Conservation (phyloP, 2,797 vertebrate species). For the Neopelma chrysocephalum region DNA sequence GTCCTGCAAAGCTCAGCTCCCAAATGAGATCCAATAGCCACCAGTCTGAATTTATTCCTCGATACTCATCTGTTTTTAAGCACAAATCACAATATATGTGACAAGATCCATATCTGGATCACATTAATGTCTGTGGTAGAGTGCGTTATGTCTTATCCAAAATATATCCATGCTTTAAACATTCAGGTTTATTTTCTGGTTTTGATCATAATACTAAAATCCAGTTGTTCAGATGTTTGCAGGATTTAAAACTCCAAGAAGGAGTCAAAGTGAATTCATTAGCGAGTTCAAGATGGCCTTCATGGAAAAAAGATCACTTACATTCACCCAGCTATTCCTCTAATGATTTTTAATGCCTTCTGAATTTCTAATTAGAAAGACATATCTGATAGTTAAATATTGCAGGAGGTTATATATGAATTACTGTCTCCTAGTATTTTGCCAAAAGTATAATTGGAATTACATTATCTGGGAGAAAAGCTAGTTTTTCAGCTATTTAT, state of each 20-base stretch:
- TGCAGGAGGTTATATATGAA: neutral
- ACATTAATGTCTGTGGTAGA: neutral
- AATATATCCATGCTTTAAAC: neutral
- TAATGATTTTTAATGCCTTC: conserved; percentile 12
- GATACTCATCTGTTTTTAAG: neutral
- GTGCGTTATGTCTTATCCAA: neutral
- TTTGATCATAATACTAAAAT: neutral
- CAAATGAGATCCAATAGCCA: neutral
- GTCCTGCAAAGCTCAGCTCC: neutral
- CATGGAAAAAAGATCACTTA: neutral
- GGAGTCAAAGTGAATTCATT: neutral
- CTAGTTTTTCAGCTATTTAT: neutral
- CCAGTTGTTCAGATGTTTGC: neutral
- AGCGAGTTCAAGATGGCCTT: neutral
- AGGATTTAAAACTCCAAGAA: neutral
- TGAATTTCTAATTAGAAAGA: conserved; percentile 33
- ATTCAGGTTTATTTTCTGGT: neutral
- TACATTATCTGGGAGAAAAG: neutral
- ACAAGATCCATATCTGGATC: neutral
- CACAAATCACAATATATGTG: neutral
- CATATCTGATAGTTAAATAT: neutral
- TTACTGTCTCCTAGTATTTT: neutral
- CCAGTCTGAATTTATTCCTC: neutral
- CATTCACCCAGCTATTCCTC: neutral
- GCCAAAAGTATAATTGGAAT: conserved; percentile 32